Base-by-base conservation (phyloP, 2,888 invertebrate species). In the Danaus chrysippus region DNA sequence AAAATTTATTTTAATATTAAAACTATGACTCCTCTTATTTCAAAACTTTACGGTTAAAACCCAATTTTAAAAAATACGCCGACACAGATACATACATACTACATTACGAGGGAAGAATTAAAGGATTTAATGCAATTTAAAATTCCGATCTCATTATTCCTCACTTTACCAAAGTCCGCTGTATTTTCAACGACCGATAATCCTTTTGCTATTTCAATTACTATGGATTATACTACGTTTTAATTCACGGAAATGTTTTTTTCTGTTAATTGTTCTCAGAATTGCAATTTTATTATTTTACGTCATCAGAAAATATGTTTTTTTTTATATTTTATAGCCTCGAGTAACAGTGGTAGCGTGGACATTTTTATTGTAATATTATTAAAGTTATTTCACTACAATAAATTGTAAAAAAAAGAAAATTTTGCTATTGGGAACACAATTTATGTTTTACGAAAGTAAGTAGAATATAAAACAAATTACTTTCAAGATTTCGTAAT, bases 61-160 rank as follows among this genome's bases (percentile, higher is more conserved):
- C 3, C 23, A 23, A 23, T 23, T 17, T 49, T 17, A 49, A 49
- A 49, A 49, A 49, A 49, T 17, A 13, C 9, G 17, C 46, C 17
- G 3, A 17, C 17, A 11, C 15, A 10, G 17, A 17, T 17, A 49
- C 17, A 46, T n/a, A n/a, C 3, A 10, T 49, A 49, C 9, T 34
- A 34, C 23, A 34, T 34, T 34, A 34, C 23, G 23, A 34, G 2
- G 49, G 17, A 15, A 17, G 17, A 15, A 15, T 49, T 49, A 49
- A 49, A 49, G 17, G 15, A 49, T 49, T 49, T 49, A 49, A 17
- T 17, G 17, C 17, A 49, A 49, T 17, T 49, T 49, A 49, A 49
- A 49, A 49, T 17, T 49, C 49, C 49, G 11, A 49, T 49, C 15
- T 49, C 49, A 49, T 46, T 15, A 17, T 49, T 49, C 49, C 49